Conservation (phyloP, 2,888 invertebrate species). For the Mythimna albipuncta region DNA sequence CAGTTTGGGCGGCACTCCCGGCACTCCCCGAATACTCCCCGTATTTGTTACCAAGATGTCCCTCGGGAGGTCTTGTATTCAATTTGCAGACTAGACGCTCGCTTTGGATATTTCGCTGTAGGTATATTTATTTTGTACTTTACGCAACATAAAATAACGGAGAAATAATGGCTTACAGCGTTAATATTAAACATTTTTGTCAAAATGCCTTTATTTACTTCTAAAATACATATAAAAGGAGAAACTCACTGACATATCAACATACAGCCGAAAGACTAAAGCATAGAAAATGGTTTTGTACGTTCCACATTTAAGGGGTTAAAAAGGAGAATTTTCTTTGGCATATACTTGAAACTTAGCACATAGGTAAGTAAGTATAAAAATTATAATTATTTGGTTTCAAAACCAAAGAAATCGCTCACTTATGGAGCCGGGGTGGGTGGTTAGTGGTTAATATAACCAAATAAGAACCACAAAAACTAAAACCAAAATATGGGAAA, state of each 20-base stretch:
- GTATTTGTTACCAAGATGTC: constrained; percentile 72
- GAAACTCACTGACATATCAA: too few species aligned
- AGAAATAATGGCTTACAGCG: not conserved
- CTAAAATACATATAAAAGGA: not conserved
- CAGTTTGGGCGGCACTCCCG: constrained; percentile 71
- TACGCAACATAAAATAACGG: too few species aligned
- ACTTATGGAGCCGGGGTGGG: too few species aligned
- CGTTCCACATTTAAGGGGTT: too few species aligned
- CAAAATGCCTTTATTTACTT: not conserved
- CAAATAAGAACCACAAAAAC: not conserved
- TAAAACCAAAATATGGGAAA: not conserved
- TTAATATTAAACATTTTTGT: not conserved
- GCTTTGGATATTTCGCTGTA: constrained; percentile 29
- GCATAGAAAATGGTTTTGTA: too few species aligned
- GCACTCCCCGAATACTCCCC: constrained; percentile 70
- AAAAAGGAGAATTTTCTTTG: too few species aligned
- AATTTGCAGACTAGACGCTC: constrained; percentile 51
- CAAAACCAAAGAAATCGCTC: too few species aligned
- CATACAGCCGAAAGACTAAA: too few species aligned
- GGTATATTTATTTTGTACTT: not conserved
- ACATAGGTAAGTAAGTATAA: too few species aligned
- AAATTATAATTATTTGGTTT: too few species aligned
- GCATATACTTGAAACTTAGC: too few species aligned
- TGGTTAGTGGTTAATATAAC: too few species aligned
- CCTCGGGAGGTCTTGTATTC: constrained; percentile 59